A percentile compares a stretch with the other conserved stretches of the same genome.
Evolutionary conservation across 2,797 vertebrate genomes (phyloP).

Genomic region (Halcyon badia): DNA sequence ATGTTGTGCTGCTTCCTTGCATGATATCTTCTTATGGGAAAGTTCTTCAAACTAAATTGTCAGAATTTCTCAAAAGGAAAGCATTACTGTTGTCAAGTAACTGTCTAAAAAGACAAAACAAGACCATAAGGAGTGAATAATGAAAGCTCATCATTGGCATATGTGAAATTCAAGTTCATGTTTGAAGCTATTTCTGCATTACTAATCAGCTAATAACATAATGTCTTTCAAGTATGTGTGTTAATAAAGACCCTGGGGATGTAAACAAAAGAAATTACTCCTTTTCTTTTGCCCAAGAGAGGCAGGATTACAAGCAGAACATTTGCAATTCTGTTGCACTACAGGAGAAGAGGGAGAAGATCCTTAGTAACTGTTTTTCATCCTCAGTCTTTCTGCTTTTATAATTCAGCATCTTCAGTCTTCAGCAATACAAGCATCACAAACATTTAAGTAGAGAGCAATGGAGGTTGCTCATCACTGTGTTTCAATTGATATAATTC

Average conservation of each 20-base stretch:
- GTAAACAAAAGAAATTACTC: conserved; percentile 55
- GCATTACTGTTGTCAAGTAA: conserved; percentile 23
- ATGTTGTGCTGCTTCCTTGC: background rate
- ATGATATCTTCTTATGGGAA: background rate
- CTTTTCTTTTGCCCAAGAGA: conserved; percentile 42
- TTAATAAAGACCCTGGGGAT: conserved; percentile 63
- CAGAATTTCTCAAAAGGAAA: conserved; percentile 56
- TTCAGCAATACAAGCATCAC: background rate
- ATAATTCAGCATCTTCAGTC: background rate
- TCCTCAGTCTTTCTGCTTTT: background rate
- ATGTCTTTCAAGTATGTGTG: conserved; percentile 27
- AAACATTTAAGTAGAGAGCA: background rate
- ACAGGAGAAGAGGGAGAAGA: background rate
- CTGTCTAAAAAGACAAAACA: conserved; percentile 44
- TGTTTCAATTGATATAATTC: background rate
- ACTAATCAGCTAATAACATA: conserved; percentile 64
- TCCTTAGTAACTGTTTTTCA: background rate
- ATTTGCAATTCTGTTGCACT: background rate
- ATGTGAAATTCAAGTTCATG: conserved; percentile 39
- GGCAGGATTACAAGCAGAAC: background rate
- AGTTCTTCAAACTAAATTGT: conserved; percentile 42
- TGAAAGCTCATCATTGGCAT: conserved; percentile 21
- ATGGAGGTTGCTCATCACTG: background rate
- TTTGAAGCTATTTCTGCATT: conserved; percentile 59
- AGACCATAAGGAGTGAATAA: conserved; percentile 61